These are phyloP conservation scores for Itoplectis maculator DNA, from an alignment of 2,888 invertebrate species.

Conservation along the genomic window DNA sequence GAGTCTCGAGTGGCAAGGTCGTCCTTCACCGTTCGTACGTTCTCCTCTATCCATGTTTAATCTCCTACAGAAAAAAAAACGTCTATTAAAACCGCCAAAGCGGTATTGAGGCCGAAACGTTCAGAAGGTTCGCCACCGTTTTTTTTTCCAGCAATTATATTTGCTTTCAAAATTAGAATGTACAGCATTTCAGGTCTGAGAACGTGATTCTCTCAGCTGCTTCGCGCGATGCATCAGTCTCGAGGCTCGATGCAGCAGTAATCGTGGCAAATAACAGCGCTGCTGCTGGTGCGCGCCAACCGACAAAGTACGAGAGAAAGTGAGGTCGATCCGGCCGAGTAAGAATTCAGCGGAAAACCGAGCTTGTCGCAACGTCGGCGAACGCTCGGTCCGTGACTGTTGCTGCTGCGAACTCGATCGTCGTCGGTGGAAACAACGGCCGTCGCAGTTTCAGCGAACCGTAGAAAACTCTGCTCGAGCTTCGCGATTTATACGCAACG, in stretches of 20 bases:
- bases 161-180: no score
- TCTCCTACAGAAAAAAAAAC: no score
- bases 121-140: no score
- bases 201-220: not conserved
- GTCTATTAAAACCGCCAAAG: no score
- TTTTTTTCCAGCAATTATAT: no score
- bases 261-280: slow-evolving; percentile 1
- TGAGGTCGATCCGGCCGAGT: slow-evolving; percentile 64
- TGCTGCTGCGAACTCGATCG: slow-evolving; percentile 38
- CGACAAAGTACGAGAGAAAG: slow-evolving; percentile 58
- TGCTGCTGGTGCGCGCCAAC: no score
- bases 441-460: slow-evolving; percentile 52
- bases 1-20: slow-evolving; percentile 8
- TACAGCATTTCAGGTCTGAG: not conserved
- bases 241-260: slow-evolving; percentile 2
- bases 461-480: slow-evolving; percentile 44
- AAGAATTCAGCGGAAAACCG: slow-evolving; percentile 61
- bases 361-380: slow-evolving; percentile 43
- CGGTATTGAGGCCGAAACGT: no score
- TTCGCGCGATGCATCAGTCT: not conserved
- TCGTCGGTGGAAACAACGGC: slow-evolving; percentile 17
- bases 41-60: no score
- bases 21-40: not conserved
- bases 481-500: not conserved
- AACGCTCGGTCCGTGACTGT: slow-evolving; percentile 29